These are phyloP conservation scores for Oreonectes daqikongensis DNA, from an alignment of 2,797 vertebrate species.

Conservation along the genomic window DNA sequence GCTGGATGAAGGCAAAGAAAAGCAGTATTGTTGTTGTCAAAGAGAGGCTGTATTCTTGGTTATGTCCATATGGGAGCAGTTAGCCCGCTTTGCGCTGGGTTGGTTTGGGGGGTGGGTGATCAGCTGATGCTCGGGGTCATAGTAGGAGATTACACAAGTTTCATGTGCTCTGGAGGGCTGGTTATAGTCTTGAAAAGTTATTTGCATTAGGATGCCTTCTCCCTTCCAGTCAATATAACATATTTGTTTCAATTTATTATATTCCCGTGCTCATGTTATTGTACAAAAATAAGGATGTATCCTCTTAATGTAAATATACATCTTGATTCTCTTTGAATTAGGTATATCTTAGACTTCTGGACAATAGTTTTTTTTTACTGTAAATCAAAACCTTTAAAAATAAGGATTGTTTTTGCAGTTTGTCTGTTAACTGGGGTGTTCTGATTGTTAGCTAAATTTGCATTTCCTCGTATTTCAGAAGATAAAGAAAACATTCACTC, in stretches of 20 bases:
- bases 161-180: conserved; percentile 26
- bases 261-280: not conserved
- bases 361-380: no score
- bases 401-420: not conserved
- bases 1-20: not conserved
- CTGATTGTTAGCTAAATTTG: not conserved
- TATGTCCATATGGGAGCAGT: conserved; percentile 28
- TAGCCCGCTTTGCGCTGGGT: not conserved
- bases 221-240: not conserved
- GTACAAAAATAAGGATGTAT: not conserved
- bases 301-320: no score
- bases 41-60: conserved; percentile 43
- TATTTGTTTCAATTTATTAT: not conserved
- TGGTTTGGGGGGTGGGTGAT: not conserved
- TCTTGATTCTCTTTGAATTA: no score
- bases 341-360: no score
- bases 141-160: conserved; percentile 11
- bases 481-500: not conserved
- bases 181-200: conserved; percentile 4
- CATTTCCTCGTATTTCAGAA: not conserved
- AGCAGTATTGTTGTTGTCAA: conserved; percentile 28
- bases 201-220: not conserved
- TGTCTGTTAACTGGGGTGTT: not conserved
- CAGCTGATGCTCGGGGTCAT: conserved; percentile 30
- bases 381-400: not conserved